Conservation (phyloP, 2,888 invertebrate species). For the Nesidiocoris tenuis region DNA sequence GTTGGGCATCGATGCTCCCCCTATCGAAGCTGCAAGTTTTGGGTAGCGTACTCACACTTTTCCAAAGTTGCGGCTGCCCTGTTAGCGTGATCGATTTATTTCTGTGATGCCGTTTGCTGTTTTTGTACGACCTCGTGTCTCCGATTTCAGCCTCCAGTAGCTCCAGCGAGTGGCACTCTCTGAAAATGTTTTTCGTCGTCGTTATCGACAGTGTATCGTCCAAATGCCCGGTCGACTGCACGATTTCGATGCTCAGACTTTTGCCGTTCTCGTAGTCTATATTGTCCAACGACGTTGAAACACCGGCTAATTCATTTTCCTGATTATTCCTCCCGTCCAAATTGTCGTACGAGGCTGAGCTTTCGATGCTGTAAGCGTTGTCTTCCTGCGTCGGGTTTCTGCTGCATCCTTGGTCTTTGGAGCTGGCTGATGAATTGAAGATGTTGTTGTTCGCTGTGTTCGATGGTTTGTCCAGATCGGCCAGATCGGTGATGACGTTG, state of each 20-base stretch:
- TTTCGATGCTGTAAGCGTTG: conserved; percentile 45
- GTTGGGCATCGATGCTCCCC: conserved; percentile 51
- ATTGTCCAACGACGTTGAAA: conserved; percentile 47
- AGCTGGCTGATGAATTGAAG: neutral
- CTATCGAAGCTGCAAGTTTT: conserved; percentile 45
- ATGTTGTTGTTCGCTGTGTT: neutral
- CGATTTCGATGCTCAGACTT: conserved; percentile 47
- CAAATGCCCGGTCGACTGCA: conserved; percentile 46
- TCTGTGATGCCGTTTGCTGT: conserved; percentile 50
- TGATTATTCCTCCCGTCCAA: conserved; percentile 46
- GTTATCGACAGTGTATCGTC: conserved; percentile 47
- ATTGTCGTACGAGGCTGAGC: conserved; percentile 48
- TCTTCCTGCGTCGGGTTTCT: conserved; percentile 17
- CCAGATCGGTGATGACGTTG: neutral
- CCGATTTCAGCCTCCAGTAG: conserved; percentile 47
- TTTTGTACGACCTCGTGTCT: conserved; percentile 44
- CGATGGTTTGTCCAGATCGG: neutral
- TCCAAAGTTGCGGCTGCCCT: conserved; percentile 49
- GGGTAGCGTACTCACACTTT: conserved; percentile 48
- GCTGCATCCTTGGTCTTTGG: neutral
- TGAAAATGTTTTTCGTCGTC: conserved; percentile 45
- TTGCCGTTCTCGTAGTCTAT: conserved; percentile 46
- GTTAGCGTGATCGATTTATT: conserved; percentile 51
- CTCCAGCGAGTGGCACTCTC: conserved; percentile 51
- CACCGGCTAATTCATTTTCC: conserved; percentile 45